phyloP scores from a whole-genome alignment of 2,113 vertebrate species.

The Raphicerus campestris region DNA sequence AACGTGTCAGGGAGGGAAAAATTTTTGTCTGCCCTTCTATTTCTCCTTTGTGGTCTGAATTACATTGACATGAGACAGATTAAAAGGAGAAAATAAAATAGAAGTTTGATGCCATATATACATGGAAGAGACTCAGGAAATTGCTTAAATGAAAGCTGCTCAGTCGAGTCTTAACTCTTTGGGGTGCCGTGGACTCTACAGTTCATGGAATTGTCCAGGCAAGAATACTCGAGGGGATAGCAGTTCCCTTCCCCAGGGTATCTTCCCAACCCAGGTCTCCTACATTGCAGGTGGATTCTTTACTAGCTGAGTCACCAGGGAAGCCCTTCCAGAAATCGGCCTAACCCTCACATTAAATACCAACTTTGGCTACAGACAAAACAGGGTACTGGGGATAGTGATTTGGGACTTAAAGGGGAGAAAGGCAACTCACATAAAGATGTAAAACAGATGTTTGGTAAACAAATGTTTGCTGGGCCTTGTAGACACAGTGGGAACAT shows the following conservation, averaged over 20 bases:
- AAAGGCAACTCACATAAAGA: not conserved
- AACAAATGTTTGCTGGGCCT: not conserved
- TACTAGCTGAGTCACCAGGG: not conserved
- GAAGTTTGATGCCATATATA: not conserved
- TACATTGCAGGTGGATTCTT: not conserved
- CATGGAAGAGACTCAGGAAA: not conserved
- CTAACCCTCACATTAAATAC: not conserved
- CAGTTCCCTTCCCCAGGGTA: not conserved
- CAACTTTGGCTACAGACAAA: not conserved
- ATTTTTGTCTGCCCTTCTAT: not conserved
- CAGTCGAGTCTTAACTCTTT: not conserved
- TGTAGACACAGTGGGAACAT: not conserved
- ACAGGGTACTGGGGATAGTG: not conserved
- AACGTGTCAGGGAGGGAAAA: not conserved
- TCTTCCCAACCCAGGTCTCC: not conserved
- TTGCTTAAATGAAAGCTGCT: not conserved
- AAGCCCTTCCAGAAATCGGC: not conserved
- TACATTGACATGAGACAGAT: not conserved
- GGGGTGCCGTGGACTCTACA: not conserved
- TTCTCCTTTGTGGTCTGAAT: not conserved
- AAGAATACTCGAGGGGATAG: not conserved
- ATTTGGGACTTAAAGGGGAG: not conserved
- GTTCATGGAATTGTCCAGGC: not conserved
- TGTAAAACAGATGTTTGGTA: not conserved
- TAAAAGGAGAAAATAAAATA: not conserved